phyloP scores from a whole-genome alignment of 1,140 invertebrate species.

The Rhagoletis zephyria region DNA sequence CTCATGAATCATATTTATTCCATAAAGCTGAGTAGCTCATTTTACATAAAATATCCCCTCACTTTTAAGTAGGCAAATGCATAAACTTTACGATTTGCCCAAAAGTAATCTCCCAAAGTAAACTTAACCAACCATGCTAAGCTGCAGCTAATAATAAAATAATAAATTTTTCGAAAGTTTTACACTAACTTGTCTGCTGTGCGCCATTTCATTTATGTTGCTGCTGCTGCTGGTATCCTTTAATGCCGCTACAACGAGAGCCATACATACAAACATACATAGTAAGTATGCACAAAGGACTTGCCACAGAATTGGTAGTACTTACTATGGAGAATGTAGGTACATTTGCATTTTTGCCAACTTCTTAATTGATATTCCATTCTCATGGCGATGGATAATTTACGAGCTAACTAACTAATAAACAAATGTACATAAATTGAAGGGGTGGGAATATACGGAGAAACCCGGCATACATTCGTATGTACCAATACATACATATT shows the following conservation, averaged over 20 bases:
- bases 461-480: not conserved
- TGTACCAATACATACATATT: not conserved
- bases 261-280: too few species aligned
- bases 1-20: too few species aligned
- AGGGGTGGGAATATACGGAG: too few species aligned
- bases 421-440: slow-evolving; percentile 18
- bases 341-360: slow-evolving; percentile 42
- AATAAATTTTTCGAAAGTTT: slow-evolving; percentile 42
- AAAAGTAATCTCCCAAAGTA: not conserved
- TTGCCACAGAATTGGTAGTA: slow-evolving; percentile 1
- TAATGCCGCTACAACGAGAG: too few species aligned
- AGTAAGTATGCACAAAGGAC: not conserved
- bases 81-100: not conserved
- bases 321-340: not conserved
- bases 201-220: not conserved
- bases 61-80: too few species aligned
- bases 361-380: slow-evolving; percentile 48
- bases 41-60: too few species aligned
- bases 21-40: too few species aligned
- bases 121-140: not conserved
- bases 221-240: not conserved
- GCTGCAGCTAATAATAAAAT: slow-evolving; percentile 25
- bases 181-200: not conserved
- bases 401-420: slow-evolving; percentile 26
- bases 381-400: not conserved